Conservation (phyloP, 2,113 vertebrate genomes). For the Pontoporia blainvillei region DNA sequence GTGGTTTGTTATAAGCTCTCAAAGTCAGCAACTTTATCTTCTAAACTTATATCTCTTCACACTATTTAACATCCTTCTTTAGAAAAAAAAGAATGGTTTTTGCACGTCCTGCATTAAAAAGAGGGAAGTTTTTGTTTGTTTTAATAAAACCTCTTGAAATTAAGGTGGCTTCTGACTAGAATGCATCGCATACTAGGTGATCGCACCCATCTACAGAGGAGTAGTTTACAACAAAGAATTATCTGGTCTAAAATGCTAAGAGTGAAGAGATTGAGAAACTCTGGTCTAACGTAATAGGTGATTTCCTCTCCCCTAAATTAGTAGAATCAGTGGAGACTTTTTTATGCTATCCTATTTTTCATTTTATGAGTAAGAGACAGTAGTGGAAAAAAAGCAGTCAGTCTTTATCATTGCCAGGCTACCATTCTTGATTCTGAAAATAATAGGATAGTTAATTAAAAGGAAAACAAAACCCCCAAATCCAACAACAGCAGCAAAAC, state of each 20-base stretch:
- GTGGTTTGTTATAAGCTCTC: background rate
- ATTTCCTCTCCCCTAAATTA: background rate
- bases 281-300: background rate
- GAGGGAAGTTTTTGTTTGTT: background rate
- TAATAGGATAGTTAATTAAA: background rate
- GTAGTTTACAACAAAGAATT: background rate
- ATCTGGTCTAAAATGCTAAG: background rate
- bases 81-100: background rate
- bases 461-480: background rate
- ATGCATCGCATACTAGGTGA: background rate
- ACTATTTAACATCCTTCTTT: background rate
- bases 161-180: background rate
- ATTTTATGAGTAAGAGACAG: background rate
- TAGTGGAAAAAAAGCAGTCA: background rate
- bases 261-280: background rate
- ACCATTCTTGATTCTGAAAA: conserved; percentile 4
- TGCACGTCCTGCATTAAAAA: background rate
- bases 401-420: background rate
- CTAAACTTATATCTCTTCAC: background rate
- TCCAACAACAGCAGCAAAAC: background rate
- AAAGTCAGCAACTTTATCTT: background rate
- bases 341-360: background rate
- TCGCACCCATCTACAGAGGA: background rate
- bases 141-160: background rate
- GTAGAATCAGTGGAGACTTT: background rate